Conservation (phyloP, 1,140 invertebrate species). For the Macrosteles quadrilineatus region DNA sequence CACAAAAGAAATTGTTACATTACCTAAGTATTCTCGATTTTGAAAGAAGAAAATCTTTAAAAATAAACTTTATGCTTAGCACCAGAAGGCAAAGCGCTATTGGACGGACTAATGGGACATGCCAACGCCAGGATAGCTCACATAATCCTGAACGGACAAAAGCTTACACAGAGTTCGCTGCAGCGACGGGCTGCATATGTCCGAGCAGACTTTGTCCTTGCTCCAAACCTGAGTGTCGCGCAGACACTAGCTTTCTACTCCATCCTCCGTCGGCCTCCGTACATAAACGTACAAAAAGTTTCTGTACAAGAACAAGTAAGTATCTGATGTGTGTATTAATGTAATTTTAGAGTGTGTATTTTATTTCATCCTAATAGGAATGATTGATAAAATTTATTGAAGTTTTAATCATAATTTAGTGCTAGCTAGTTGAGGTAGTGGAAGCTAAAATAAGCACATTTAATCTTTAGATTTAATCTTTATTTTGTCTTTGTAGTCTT, state of each 20-base stretch:
- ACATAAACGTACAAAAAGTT: conserved; percentile 34
- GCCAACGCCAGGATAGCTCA: conserved; percentile 71
- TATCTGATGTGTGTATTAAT: too few relatives aligned
- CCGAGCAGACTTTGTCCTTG: conserved; percentile 56
- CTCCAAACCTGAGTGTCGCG: conserved; percentile 54
- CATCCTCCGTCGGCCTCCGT: conserved; percentile 38
- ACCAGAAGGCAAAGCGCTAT: conserved; percentile 73
- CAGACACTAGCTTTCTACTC: conserved; percentile 42
- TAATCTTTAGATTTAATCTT: too few relatives aligned
- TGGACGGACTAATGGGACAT: conserved; percentile 78
- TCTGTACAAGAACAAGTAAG: conserved; percentile 39
- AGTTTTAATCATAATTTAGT: too few relatives aligned
- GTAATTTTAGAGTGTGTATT: too few relatives aligned
- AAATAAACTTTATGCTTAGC: conserved; percentile 56
- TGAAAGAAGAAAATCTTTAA: too few relatives aligned
- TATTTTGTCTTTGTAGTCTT: too few relatives aligned
- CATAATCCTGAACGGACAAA: conserved; percentile 84
- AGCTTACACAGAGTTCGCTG: conserved; percentile 67
- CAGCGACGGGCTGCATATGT: conserved; percentile 66
- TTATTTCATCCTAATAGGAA: too few relatives aligned
- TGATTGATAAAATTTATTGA: too few relatives aligned
- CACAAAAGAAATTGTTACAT: too few relatives aligned
- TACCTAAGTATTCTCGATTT: too few relatives aligned
- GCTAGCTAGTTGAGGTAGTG: too few relatives aligned
- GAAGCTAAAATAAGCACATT: too few relatives aligned